Evolutionary conservation across 2,888 invertebrate genomes (phyloP).

Genomic region (Allacma fusca): DNA sequence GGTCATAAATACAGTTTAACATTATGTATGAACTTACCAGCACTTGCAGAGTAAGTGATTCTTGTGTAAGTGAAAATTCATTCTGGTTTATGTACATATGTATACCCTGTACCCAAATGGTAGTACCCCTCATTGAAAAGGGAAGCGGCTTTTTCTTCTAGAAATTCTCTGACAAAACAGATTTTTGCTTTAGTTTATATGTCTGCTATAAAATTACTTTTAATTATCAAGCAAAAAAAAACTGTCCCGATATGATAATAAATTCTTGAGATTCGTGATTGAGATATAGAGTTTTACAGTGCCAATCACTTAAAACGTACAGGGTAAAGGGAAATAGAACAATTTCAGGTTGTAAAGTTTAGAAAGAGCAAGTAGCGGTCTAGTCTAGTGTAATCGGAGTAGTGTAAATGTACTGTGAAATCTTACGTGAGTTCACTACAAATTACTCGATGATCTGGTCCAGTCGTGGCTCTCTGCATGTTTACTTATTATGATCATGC

Average conservation of each 20-base stretch:
- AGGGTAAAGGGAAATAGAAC: background rate
- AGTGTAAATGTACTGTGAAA: conserved; percentile 1
- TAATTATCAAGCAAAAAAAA: background rate
- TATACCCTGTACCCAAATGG: too few relatives aligned
- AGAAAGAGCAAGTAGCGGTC: conserved; percentile 16
- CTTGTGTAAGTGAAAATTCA: too few relatives aligned
- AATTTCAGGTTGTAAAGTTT: conserved; percentile 21
- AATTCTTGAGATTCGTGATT: conserved; percentile 8
- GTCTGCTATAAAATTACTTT: background rate
- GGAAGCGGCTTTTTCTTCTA: too few relatives aligned
- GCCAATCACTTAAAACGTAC: background rate
- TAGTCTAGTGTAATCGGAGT: background rate
- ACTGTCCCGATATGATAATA: background rate
- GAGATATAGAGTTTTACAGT: background rate
- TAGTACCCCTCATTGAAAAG: too few relatives aligned
- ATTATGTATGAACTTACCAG: too few relatives aligned
- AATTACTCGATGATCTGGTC: background rate
- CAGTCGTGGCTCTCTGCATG: background rate
- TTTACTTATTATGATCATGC: background rate
- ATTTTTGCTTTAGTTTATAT: background rate
- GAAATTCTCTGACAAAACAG: too few relatives aligned
- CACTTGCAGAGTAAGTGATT: too few relatives aligned
- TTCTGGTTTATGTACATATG: too few relatives aligned
- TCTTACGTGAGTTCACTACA: background rate
- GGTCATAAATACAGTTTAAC: too few relatives aligned